Evolutionary conservation across 2,888 invertebrate genomes (phyloP).

Genomic region (Druceiella hillmani): DNA sequence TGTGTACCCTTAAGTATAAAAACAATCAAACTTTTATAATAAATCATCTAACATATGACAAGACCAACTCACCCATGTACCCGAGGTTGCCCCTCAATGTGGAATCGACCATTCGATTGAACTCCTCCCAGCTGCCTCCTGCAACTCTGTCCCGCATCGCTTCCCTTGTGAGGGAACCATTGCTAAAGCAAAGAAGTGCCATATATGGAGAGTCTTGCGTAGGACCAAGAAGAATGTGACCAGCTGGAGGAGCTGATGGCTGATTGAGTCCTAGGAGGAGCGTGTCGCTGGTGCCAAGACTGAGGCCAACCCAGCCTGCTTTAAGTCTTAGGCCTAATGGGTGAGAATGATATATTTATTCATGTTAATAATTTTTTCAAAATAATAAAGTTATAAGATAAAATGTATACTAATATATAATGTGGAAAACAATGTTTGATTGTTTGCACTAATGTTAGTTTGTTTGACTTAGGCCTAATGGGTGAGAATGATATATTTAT

Average conservation of each 20-base stretch:
- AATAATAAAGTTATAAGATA: too few species aligned
- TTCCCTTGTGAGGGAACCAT: slow-evolving; percentile 90
- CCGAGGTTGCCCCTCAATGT: slow-evolving; percentile 92
- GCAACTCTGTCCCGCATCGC: slow-evolving; percentile 68
- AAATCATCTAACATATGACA: not conserved
- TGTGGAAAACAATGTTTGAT: too few species aligned
- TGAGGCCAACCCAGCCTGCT: slow-evolving; percentile 79
- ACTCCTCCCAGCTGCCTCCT: slow-evolving; percentile 77
- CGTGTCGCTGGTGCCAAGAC: slow-evolving; percentile 93
- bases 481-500: too few species aligned
- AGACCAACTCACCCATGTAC: slow-evolving; percentile 66
- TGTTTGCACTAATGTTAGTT: too few species aligned
- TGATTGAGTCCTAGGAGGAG: slow-evolving; percentile 71
- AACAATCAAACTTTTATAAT: slow-evolving; percentile 4
- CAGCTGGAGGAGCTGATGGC: slow-evolving; percentile 65
- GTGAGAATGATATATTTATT: not conserved
- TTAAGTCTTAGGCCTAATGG: slow-evolving; percentile 68
- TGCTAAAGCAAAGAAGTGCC: slow-evolving; percentile 89
- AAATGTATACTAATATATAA: too few species aligned
- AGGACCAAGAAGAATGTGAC: slow-evolving; percentile 87
- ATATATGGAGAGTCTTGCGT: slow-evolving; percentile 72
- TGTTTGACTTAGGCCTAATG: too few species aligned
- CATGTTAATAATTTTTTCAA: too few species aligned
- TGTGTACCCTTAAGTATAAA: slow-evolving; percentile 2
- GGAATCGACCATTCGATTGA: slow-evolving; percentile 71